A percentile compares a stretch with the other conserved stretches of the same genome.
Conservation (phyloP, 2,797 vertebrate genomes). For the Bovichtus variegatus region DNA sequence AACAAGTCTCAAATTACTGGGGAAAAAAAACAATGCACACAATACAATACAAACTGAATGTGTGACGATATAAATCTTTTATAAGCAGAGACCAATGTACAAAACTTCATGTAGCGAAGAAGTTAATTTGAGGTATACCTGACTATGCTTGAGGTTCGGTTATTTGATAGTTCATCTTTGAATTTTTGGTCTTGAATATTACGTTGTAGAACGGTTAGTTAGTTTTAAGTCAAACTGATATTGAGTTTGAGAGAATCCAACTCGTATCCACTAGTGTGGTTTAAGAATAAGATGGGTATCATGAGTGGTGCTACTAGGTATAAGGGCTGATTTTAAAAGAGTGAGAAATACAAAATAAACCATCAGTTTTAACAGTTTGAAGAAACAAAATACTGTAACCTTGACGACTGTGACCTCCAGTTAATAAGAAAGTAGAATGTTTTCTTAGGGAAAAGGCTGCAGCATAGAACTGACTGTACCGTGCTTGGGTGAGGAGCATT, state of each 20-base stretch:
- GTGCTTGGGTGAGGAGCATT: neutral
- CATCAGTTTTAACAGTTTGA: neutral
- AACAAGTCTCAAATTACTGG: neutral
- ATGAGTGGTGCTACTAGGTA: neutral
- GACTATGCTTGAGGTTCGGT: neutral
- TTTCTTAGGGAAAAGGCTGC: neutral
- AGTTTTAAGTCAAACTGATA: no score
- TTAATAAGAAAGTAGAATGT: neutral
- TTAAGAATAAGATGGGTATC: neutral
- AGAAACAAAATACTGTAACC: neutral
- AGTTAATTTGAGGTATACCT: neutral
- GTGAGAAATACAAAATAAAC: neutral
- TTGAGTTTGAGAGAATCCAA: neutral
- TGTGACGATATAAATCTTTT: neutral
- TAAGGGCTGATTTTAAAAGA: neutral
- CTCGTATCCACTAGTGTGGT: neutral
- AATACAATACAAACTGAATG: neutral
- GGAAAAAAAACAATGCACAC: no score
- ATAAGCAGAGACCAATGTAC: neutral
- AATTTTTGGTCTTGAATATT: neutral
- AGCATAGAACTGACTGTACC: neutral
- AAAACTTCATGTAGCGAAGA: neutral
- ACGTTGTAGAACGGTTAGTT: neutral
- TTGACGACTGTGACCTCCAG: neutral
- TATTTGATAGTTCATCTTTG: neutral